Evolutionary conservation across 2,113 vertebrate species (phyloP).

Genomic region (Lagopus leucura): DNA sequence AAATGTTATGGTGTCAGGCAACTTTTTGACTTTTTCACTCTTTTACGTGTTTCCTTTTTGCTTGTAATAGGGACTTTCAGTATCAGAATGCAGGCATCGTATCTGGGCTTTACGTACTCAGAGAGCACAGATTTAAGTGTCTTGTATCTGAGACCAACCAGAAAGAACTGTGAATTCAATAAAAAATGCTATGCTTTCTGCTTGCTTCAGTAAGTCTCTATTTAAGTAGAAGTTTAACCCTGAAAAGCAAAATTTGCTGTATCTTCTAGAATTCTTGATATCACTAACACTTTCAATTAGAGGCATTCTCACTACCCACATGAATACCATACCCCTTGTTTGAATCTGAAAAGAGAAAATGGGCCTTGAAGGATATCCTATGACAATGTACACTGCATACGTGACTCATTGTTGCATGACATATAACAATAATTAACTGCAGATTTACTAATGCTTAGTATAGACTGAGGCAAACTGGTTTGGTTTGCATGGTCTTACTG

Average conservation of each 20-base stretch:
- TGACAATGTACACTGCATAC: background rate
- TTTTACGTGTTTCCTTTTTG: background rate
- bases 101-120: background rate
- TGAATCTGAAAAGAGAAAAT: slow-evolving; percentile 13
- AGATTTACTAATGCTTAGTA: slow-evolving; percentile 10
- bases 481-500: slow-evolving; percentile 30
- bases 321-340: background rate
- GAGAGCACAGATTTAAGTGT: background rate
- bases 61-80: background rate
- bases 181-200: background rate
- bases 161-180: background rate
- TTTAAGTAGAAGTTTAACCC: background rate
- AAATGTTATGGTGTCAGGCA: background rate
- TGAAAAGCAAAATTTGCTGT: background rate
- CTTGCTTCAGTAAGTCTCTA: background rate
- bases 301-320: background rate
- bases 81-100: background rate
- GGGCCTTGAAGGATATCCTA: background rate
- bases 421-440: background rate
- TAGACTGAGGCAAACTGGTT: slow-evolving; percentile 31
- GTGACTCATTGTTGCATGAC: background rate
- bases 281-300: background rate
- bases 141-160: background rate
- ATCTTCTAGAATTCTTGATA: background rate
- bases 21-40: background rate